These are phyloP conservation scores for Sabatieria punctata DNA, from an alignment of 2,888 invertebrate species.

Conservation along the genomic window DNA sequence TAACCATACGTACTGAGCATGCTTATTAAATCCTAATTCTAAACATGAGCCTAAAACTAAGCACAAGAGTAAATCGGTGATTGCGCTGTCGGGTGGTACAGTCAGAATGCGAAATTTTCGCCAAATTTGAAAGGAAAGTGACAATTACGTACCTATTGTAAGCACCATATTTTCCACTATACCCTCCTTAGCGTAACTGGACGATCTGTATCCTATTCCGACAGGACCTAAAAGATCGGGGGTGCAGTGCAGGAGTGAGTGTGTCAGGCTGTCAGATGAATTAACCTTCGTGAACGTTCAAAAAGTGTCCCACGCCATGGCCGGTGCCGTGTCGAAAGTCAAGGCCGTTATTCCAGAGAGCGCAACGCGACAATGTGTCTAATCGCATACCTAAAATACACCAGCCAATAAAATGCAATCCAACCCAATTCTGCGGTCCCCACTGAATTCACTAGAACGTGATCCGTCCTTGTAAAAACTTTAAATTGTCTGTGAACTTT, in stretches of 20 bases:
- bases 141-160: conserved; percentile 22
- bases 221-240: conserved; percentile 14
- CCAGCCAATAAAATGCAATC: no score
- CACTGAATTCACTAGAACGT: no score
- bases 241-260: background rate
- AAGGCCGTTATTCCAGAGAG: conserved; percentile 68
- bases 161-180: conserved; percentile 16
- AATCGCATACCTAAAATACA: conserved; percentile 40
- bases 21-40: no score
- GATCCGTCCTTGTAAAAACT: no score
- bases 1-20: no score
- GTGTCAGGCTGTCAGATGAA: no score
- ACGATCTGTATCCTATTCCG: conserved; percentile 18
- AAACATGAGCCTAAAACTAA: no score
- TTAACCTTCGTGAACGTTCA: conserved; percentile 72
- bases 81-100: no score
- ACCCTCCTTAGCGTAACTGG: conserved; percentile 11
- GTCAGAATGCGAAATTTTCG: no score
- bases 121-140: no score
- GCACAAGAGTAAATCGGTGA: no score
- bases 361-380: conserved; percentile 61
- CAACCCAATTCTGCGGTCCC: background rate
- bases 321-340: conserved; percentile 87
- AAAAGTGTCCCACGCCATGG: conserved; percentile 76
- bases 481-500: no score